Conservation (phyloP, 2,113 vertebrate genomes). For the Cochlearius cochlearius region DNA sequence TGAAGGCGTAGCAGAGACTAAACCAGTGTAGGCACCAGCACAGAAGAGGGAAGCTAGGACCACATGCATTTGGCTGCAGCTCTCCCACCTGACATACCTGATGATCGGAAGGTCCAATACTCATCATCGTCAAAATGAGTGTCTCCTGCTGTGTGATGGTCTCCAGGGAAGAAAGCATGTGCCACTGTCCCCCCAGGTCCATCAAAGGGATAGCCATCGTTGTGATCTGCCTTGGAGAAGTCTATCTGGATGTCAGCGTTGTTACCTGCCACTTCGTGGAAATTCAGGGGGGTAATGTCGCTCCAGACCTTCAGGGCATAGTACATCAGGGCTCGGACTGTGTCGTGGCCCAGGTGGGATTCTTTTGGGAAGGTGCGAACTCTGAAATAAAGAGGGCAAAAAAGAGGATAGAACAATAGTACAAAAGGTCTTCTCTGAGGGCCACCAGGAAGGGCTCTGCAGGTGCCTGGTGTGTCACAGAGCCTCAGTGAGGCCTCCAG, state of each 20-base stretch:
- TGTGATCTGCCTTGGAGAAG: slow-evolving; percentile 91
- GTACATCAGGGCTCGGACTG: slow-evolving; percentile 92
- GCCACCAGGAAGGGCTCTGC: not conserved
- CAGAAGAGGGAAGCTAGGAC: not conserved
- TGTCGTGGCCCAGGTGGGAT: slow-evolving; percentile 88
- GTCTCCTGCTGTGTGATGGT: slow-evolving; percentile 87
- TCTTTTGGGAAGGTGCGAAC: slow-evolving; percentile 91
- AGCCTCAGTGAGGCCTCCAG: not conserved
- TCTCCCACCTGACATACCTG: slow-evolving; percentile 75
- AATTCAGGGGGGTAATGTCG: slow-evolving; percentile 91
- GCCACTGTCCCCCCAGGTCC: slow-evolving; percentile 93
- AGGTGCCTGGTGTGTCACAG: not conserved
- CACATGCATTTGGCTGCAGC: not conserved
- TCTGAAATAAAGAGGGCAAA: slow-evolving; percentile 59
- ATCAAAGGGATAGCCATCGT: slow-evolving; percentile 92
- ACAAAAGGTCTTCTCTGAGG: not conserved
- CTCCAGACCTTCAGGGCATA: slow-evolving; percentile 97
- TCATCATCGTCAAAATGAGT: slow-evolving; percentile 95
- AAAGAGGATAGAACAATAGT: not conserved
- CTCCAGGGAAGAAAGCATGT: slow-evolving; percentile 93
- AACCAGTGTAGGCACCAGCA: not conserved
- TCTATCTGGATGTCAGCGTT: slow-evolving; percentile 94
- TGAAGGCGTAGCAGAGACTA: not conserved
- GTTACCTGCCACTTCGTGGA: slow-evolving; percentile 93
- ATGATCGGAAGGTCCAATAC: slow-evolving; percentile 93